Percentiles rank a stretch among this genome's conserved stretches.
Conservation (phyloP, 2,888 invertebrate species). For the Sinodicranocentrus sp. region DNA sequence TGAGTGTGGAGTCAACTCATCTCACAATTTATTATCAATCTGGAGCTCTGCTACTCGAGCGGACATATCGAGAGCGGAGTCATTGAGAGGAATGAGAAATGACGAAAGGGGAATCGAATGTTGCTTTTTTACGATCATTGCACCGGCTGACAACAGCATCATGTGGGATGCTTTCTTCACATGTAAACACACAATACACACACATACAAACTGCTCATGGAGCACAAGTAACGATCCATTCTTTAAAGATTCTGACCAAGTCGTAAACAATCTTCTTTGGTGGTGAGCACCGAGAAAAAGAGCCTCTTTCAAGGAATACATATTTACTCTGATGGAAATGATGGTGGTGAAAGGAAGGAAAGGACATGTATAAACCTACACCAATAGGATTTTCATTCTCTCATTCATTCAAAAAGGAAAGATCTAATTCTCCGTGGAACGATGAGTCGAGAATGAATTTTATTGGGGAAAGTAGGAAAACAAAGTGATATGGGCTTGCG, state of each 20-base stretch:
- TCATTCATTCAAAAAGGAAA: slow-evolving; percentile 47
- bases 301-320: not conserved
- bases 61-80: slow-evolving; percentile 11
- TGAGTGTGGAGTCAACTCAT: slow-evolving; percentile 32
- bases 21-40: slow-evolving; percentile 49
- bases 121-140: slow-evolving; percentile 53
- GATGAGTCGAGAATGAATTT: slow-evolving; percentile 63
- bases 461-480: slow-evolving; percentile 65
- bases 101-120: slow-evolving; percentile 45
- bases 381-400: slow-evolving; percentile 50
- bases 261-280: slow-evolving; percentile 59
- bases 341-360: not conserved
- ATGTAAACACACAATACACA: slow-evolving; percentile 46
- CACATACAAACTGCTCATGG: not conserved
- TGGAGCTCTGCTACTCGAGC: not conserved
- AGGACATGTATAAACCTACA: slow-evolving; percentile 14
- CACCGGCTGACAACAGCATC: slow-evolving; percentile 58
- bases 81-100: slow-evolving; percentile 24
- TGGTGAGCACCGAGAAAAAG: not conserved
- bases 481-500: slow-evolving; percentile 73
- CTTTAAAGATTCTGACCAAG: slow-evolving; percentile 49
- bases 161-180: not conserved
- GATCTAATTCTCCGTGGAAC: slow-evolving; percentile 62
- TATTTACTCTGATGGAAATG: not conserved
- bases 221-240: slow-evolving; percentile 19